These are phyloP conservation scores for Escarpia spicata DNA, from an alignment of 2,888 invertebrate genomes.

Conservation along the genomic window DNA sequence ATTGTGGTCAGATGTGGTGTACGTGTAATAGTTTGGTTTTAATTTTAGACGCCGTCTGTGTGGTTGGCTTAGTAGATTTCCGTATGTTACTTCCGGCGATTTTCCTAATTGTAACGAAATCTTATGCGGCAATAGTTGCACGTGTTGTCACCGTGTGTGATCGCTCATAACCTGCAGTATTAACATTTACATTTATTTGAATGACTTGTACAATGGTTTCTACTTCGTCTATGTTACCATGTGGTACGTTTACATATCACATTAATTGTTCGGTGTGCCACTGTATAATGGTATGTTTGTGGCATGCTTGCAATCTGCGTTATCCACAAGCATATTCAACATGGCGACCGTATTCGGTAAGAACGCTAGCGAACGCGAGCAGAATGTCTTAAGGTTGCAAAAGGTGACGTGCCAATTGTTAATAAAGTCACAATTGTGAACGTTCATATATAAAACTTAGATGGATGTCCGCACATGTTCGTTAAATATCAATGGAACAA, in stretches of 20 bases:
- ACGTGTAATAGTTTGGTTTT: no score
- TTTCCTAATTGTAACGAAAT: background rate
- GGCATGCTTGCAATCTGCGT: background rate
- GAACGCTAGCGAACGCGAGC: background rate
- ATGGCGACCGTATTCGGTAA: background rate
- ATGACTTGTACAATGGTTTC: background rate
- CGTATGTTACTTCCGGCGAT: background rate
- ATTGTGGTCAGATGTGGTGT: no score
- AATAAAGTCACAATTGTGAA: background rate
- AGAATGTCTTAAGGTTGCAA: background rate
- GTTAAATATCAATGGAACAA: background rate
- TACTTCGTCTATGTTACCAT: background rate
- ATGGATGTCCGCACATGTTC: background rate
- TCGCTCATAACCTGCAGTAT: background rate
- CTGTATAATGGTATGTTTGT: background rate
- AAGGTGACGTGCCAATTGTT: background rate
- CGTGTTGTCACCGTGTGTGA: conserved; percentile 3
- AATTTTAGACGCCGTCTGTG: no score
- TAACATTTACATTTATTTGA: conserved; percentile 5
- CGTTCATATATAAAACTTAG: background rate
- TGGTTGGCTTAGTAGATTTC: background rate
- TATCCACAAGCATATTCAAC: background rate
- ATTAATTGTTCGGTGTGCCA: background rate
- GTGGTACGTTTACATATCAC: conserved; percentile 13
- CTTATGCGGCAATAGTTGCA: background rate